Conservation (phyloP, 2,888 invertebrate genomes). For the Acronicta alni region DNA sequence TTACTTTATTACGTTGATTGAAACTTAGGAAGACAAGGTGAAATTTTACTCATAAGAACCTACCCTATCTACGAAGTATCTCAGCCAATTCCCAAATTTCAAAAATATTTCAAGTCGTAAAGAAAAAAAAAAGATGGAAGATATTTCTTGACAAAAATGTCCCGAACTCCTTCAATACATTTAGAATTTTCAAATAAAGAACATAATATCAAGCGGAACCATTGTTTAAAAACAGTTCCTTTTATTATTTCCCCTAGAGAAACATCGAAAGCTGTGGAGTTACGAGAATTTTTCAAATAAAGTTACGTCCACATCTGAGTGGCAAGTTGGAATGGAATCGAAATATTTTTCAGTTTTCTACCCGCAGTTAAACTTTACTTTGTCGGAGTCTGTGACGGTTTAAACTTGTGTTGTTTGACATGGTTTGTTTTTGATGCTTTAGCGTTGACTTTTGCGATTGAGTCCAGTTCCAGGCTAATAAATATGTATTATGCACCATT, state of each 20-base stretch:
- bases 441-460: conserved; percentile 2
- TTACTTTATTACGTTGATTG: no score
- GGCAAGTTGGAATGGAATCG: conserved; percentile 35
- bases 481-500: background rate
- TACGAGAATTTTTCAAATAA: conserved; percentile 37
- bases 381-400: conserved; percentile 27
- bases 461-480: background rate
- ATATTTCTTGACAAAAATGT: no score
- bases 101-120: background rate
- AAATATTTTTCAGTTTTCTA: conserved; percentile 45
- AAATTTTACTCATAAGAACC: no score
- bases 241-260: conserved; percentile 26
- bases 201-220: conserved; percentile 28
- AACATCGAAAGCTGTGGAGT: conserved; percentile 32
- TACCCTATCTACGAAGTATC: background rate
- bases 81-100: background rate
- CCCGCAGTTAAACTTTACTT: conserved; percentile 12
- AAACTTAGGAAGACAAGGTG: no score
- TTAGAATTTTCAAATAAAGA: conserved; percentile 26
- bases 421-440: conserved; percentile 18
- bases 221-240: conserved; percentile 22
- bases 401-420: conserved; percentile 26
- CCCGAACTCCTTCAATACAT: conserved; percentile 1
- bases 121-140: no score
- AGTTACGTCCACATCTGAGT: conserved; percentile 34